Conservation (phyloP, 2,888 invertebrate species). For the Desoria tigrina region DNA sequence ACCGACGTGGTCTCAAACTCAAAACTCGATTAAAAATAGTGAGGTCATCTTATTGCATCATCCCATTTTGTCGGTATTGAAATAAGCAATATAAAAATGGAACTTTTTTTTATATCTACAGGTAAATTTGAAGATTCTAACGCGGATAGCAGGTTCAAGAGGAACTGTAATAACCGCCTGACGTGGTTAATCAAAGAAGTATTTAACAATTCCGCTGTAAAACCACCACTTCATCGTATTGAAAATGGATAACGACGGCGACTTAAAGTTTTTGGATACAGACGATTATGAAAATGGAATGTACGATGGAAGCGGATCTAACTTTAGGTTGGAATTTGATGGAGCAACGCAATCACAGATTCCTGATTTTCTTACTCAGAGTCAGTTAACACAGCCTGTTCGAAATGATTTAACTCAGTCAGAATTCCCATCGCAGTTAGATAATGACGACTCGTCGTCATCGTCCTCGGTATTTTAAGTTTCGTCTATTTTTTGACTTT, state of each 20-base stretch:
- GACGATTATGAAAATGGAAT: slow-evolving; percentile 22
- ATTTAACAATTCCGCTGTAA: too few relatives aligned
- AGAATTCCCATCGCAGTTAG: slow-evolving; percentile 31
- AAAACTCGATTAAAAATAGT: too few relatives aligned
- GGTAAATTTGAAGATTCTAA: too few relatives aligned
- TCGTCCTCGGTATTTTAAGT: not conserved
- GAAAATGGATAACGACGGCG: slow-evolving; percentile 11
- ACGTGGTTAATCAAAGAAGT: too few relatives aligned
- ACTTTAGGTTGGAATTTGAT: slow-evolving; percentile 26
- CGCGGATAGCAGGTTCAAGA: too few relatives aligned
- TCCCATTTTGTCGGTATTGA: too few relatives aligned
- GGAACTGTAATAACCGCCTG: too few relatives aligned
- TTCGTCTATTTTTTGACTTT: slow-evolving; percentile 19
- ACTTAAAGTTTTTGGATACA: slow-evolving; percentile 26
- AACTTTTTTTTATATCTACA: too few relatives aligned
- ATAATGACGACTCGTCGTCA: slow-evolving; percentile 18
- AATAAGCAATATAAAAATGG: too few relatives aligned
- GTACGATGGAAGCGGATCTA: slow-evolving; percentile 1
- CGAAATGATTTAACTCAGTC: slow-evolving; percentile 30
- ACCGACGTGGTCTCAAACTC: too few relatives aligned
- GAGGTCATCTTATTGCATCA: too few relatives aligned
- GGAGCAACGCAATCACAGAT: slow-evolving; percentile 30
- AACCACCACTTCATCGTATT: too few relatives aligned
- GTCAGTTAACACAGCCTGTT: slow-evolving; percentile 36
- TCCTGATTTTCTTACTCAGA: slow-evolving; percentile 49